These are phyloP conservation scores for Sinhomidia bicolor DNA, from an alignment of 2,888 invertebrate genomes.

Conservation along the genomic window DNA sequence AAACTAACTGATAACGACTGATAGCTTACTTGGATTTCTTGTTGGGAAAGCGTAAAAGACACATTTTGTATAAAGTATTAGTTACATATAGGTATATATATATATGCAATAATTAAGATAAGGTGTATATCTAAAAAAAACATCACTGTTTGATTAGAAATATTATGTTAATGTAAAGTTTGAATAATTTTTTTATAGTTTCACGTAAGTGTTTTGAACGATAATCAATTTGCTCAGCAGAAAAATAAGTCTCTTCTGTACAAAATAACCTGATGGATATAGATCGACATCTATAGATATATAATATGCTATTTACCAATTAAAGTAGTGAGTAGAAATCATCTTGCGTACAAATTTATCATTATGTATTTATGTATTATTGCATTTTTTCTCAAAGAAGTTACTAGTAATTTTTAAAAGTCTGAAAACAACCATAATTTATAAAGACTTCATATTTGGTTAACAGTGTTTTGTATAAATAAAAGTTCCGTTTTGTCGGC, in stretches of 20 bases:
- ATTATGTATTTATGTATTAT: background rate
- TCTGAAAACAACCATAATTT: background rate
- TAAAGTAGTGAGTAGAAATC: background rate
- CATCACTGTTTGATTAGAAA: no score
- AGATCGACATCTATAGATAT: background rate
- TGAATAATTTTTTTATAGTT: slow-evolving; percentile 1
- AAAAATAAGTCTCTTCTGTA: slow-evolving; percentile 51
- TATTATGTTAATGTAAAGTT: background rate
- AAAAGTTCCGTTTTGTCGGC: slow-evolving; percentile 13
- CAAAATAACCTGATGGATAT: slow-evolving; percentile 48
- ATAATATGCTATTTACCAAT: background rate
- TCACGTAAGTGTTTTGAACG: slow-evolving; percentile 38
- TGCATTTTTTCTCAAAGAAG: background rate
- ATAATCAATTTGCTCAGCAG: slow-evolving; percentile 65
- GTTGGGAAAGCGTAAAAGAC: slow-evolving; percentile 20
- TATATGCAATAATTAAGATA: background rate
- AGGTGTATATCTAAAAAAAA: background rate
- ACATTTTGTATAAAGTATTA: background rate
- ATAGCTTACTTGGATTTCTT: slow-evolving; percentile 17
- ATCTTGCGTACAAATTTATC: background rate
- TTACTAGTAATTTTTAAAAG: background rate
- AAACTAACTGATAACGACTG: background rate
- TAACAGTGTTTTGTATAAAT: background rate
- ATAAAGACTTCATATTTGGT: background rate
- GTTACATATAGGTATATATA: background rate